Evolutionary conservation across 2,113 vertebrate species (phyloP), one percentile per base, ranked within the genome.

Genomic region (Paramisgurnus dabryanus): DNA sequence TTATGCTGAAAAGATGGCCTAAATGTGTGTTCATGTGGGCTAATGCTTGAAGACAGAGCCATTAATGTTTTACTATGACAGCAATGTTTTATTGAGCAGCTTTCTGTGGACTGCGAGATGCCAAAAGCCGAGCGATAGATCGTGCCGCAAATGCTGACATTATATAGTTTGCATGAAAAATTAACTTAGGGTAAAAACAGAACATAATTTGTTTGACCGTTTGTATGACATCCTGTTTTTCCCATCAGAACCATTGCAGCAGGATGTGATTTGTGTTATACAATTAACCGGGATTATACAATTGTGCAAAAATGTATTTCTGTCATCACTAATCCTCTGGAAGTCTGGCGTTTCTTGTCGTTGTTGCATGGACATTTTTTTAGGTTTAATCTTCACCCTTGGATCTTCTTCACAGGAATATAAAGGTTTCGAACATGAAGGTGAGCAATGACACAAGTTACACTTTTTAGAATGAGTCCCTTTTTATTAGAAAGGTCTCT

Each of bases 21-120:
- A 87, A 87, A 92, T 92, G 89, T 90, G 89, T 91, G 83, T 85
- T 92, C 89, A 91, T 90, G 86, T 92, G 90, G 87, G 88, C 89
- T 92, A 91, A 93, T 90, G 89, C 90, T 89, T 53, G 61, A 84
- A 85, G 91, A 91, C 91, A 88, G 88, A 90, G 84, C 84, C 89
- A 91, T 94, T 89, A 93, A 92, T 92, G 88, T 92, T 93, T 92
- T 89, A 93, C 82, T 85, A 86, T 53, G 22, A 80, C 71, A 79
- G 64, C 83, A 86, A 93, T 94, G 86, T 90, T 93, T 93, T 93
- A 93, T 93, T 92, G 87, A 93, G 82, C 73, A 83, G 82, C 78
- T 76, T 90, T 89, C 39, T 70, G 67, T 63, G 57, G 85, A 80
- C 87, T 87, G 84, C 88, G 85, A 72, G 49, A 53, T 43, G 53